Conservation (phyloP, 1,140 invertebrate genomes). For the Heliothis subflexa region DNA sequence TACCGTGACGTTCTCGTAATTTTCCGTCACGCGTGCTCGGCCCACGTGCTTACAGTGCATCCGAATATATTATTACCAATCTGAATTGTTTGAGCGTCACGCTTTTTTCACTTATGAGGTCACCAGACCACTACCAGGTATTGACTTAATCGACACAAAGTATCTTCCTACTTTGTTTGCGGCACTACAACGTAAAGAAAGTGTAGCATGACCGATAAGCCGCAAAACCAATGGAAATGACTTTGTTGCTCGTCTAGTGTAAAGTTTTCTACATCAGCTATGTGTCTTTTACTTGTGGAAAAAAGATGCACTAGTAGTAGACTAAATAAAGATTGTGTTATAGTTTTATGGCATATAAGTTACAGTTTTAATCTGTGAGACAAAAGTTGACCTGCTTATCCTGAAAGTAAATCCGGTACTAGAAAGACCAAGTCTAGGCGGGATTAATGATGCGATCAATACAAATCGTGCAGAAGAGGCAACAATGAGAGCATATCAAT, state of each 20-base stretch:
- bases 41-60: slow-evolving; percentile 37
- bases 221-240: neutral
- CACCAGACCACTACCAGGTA: slow-evolving; percentile 17
- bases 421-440: neutral
- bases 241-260: too few relatives aligned
- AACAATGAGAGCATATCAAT: slow-evolving; percentile 33
- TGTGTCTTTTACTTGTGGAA: too few relatives aligned
- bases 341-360: too few relatives aligned
- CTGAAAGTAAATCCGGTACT: slow-evolving; percentile 3
- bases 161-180: neutral
- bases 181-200: neutral
- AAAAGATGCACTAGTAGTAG: too few relatives aligned
- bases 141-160: neutral
- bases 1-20: slow-evolving; percentile 30
- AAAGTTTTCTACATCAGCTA: too few relatives aligned
- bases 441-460: slow-evolving; percentile 24
- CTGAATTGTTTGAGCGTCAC: slow-evolving; percentile 24
- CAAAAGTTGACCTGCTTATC: too few relatives aligned
- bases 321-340: too few relatives aligned
- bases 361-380: too few relatives aligned
- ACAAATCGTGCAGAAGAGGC: neutral
- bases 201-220: neutral
- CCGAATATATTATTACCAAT: slow-evolving; percentile 31
- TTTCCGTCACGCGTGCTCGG: slow-evolving; percentile 10
- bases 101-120: slow-evolving; percentile 44